phyloP scores from a whole-genome alignment of 2,888 invertebrate genomes.

The Drosophila pegasa region DNA sequence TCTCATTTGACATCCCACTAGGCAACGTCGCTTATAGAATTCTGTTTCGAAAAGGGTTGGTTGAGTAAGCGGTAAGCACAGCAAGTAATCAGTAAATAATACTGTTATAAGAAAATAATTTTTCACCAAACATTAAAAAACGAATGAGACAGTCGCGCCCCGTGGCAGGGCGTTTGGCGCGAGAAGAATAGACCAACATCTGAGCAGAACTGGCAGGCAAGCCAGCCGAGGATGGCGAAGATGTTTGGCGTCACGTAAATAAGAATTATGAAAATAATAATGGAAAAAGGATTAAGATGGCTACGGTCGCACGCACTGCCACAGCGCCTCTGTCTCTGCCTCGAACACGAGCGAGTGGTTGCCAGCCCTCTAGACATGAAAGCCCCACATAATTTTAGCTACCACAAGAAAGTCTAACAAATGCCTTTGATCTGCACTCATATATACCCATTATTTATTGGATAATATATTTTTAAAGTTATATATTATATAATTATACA shows the following conservation, averaged over 20 bases:
- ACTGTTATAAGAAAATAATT: conserved; percentile 82
- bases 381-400: conserved; percentile 60
- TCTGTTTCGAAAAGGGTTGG: conserved; percentile 50
- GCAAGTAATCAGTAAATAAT: conserved; percentile 81
- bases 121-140: conserved; percentile 74
- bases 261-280: conserved; percentile 85
- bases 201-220: conserved; percentile 39
- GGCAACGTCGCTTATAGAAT: background rate
- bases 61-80: conserved; percentile 22
- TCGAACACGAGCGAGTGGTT: conserved; percentile 27
- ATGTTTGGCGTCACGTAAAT: conserved; percentile 82
- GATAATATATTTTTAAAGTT: no score
- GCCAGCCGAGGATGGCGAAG: conserved; percentile 45
- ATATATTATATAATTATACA: no score
- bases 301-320: conserved; percentile 45
- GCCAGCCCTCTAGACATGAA: conserved; percentile 49
- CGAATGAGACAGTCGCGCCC: conserved; percentile 55
- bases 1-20: background rate
- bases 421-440: background rate
- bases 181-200: conserved; percentile 72
- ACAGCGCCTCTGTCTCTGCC: conserved; percentile 21
- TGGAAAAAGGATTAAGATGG: conserved; percentile 85
- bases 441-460: conserved; percentile 18
- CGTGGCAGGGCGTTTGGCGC: conserved; percentile 15
- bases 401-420: conserved; percentile 20